Evolutionary conservation across 2,113 vertebrate species (phyloP).

Genomic region (Pristiophorus japonicus): DNA sequence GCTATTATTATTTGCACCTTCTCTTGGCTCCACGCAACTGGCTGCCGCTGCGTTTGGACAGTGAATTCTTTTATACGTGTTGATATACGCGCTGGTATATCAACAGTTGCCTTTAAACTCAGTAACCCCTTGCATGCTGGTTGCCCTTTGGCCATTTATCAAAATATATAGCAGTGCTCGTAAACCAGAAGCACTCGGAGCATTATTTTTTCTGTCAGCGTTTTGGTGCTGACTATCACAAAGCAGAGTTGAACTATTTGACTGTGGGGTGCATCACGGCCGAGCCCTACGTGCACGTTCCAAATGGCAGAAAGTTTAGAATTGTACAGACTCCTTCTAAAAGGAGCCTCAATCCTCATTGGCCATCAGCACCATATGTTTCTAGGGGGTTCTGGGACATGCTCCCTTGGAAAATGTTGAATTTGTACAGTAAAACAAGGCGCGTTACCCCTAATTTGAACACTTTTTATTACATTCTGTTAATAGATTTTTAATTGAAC

Average conservation of each 20-base stretch:
- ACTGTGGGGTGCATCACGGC: not conserved
- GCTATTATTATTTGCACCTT: not conserved
- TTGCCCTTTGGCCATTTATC: not conserved
- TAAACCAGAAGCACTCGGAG: not conserved
- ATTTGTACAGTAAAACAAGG: not conserved
- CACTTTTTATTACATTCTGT: not conserved
- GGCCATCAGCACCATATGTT: not conserved
- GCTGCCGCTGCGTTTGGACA: not conserved
- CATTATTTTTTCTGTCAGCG: not conserved
- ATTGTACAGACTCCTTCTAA: not conserved
- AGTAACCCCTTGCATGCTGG: not conserved
- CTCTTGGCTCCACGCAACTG: not conserved
- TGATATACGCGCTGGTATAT: no score
- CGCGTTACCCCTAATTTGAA: not conserved
- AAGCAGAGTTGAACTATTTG: not conserved
- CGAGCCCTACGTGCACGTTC: not conserved
- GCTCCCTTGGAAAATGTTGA: not conserved
- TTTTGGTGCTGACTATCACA: not conserved
- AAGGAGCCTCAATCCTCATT: not conserved
- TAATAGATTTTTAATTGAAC: not conserved
- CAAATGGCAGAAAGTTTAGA: not conserved
- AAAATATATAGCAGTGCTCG: not conserved
- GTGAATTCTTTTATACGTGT: not conserved
- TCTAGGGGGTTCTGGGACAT: not conserved
- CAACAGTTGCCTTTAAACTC: slow-evolving; percentile 5